Conservation (phyloP, 2,797 vertebrate species). For the Eutrigla gurnardus region DNA sequence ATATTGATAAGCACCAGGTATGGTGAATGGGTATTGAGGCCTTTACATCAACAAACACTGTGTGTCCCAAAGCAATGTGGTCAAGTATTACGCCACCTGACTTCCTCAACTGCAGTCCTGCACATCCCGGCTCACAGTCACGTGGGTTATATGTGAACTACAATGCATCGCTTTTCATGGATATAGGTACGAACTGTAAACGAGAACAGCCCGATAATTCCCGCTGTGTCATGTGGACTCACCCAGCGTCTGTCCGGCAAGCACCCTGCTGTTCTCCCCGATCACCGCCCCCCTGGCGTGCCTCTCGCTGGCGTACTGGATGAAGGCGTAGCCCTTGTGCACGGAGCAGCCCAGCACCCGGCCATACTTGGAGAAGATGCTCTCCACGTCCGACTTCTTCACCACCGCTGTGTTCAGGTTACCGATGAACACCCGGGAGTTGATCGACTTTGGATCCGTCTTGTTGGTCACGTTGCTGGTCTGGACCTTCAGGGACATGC, state of each 20-base stretch:
- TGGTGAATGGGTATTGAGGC: no score
- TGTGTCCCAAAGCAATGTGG: no score
- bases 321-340: slow-evolving; percentile 95
- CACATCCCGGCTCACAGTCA: not conserved
- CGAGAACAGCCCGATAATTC: not conserved
- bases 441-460: slow-evolving; percentile 96
- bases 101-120: not conserved
- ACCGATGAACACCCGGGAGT: slow-evolving; percentile 95
- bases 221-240: slow-evolving; percentile 56
- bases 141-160: no score
- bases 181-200: not conserved
- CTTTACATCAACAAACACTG: no score
- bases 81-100: no score
- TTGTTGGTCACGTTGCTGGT: slow-evolving; percentile 97
- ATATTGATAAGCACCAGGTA: no score
- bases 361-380: slow-evolving; percentile 94
- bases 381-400: slow-evolving; percentile 94
- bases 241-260: slow-evolving; percentile 94
- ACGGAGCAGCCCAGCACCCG: slow-evolving; percentile 94
- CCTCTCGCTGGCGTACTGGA: slow-evolving; percentile 93
- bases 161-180: not conserved
- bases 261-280: slow-evolving; percentile 91
- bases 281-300: slow-evolving; percentile 92
- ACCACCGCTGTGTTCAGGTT: slow-evolving; percentile 96
- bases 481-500: slow-evolving; percentile 93